Base-by-base conservation (phyloP, 2,113 vertebrate species). In the Microtus ochrogaster region DNA sequence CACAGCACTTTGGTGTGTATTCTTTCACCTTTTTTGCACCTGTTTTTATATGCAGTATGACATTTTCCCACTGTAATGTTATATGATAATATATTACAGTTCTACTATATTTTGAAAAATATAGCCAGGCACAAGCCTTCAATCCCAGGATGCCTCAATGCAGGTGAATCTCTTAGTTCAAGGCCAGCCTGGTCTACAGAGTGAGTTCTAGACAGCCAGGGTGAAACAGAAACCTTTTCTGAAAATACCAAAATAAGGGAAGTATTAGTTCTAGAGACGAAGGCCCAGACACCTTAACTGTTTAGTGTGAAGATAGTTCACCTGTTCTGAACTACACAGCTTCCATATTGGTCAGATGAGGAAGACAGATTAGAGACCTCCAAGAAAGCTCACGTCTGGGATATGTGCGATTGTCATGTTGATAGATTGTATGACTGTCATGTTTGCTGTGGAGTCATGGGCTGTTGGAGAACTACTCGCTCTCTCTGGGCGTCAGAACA, bases 91-190 rank as follows among this genome's bases (percentile, higher is more conserved):
- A 5, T 85, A 66, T 44, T 17, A 85, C 19, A 41, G 28, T 22
- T 94, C 79, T 83, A 0, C 66, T 74, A 47, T 94, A 79, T 89
- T 70, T 77, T 86, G 92, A 52, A 96, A 92, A 91, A 61, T 93
- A 82, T 10, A 1, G 73, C 79, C 82, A 52, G 52, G 36, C 24
- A 61, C 55, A 83, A 10, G 26, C 26, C 55, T 63, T 28, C 63
- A 83, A 63, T 63, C 55, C 3, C 12, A 16, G n/a, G 58, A 41
- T 3, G n/a, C 24, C 68, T 70, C 39, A 24, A 41, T 55, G 58
- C 55, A 61, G 10, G 52, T 58, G n/a, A 33, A 61, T 61, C 52
- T 82, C 11, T 61, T 36, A 61, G 79, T 82, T 61, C 52, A 39
- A 58, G 78, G 5, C 17, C 52, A 81, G 19, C 58, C 58, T 58